Conservation (phyloP, 2,797 vertebrate genomes). For the Onychomys torridus region DNA sequence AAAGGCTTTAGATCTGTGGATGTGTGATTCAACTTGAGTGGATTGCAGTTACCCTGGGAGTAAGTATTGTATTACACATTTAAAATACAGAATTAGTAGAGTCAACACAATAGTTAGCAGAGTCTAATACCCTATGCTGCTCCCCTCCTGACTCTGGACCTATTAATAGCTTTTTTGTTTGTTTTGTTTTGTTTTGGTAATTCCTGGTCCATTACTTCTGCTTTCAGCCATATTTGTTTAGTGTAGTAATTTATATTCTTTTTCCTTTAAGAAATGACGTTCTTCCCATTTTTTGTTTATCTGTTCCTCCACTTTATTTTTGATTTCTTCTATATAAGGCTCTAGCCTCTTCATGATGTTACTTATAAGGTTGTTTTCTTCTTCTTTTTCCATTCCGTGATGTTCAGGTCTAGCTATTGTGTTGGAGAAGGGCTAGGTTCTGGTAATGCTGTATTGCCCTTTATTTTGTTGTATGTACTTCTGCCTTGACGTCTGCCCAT, state of each 20-base stretch:
- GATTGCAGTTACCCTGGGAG: no score
- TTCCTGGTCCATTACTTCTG: not conserved
- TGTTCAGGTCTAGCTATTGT: no score
- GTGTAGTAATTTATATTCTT: not conserved
- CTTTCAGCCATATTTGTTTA: not conserved
- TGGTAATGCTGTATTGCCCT: no score
- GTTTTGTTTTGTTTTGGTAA: not conserved
- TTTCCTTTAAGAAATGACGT: not conserved
- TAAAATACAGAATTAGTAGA: not conserved
- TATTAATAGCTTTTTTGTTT: not conserved
- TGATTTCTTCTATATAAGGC: no score
- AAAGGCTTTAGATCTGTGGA: not conserved
- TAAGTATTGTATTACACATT: not conserved
- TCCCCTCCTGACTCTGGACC: not conserved
- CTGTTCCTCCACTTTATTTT: no score
- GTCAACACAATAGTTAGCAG: not conserved
- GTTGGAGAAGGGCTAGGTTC: no score
- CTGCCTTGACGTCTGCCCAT: no score
- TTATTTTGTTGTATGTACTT: no score
- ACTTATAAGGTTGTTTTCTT: no score
- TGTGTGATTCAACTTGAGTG: not conserved
- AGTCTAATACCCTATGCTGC: not conserved
- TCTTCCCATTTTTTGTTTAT: no score
- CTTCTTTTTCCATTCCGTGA: no score
- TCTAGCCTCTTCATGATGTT: no score